Conservation (phyloP, 2,113 vertebrate species). For the Alaudala cheleensis region DNA sequence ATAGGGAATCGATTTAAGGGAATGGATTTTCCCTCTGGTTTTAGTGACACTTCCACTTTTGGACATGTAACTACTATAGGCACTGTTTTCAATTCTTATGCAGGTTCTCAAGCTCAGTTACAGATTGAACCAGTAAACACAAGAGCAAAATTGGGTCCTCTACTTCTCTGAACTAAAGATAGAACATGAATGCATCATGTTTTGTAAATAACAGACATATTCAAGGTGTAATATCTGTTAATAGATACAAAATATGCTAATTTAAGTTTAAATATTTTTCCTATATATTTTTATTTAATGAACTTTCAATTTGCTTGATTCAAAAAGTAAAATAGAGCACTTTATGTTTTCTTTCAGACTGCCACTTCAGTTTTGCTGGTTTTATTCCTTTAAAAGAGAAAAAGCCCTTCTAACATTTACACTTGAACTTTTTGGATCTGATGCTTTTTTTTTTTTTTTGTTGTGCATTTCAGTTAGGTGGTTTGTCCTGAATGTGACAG, state of each 20-base stretch:
- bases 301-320: neutral
- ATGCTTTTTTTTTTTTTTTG: neutral
- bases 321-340: neutral
- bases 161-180: neutral
- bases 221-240: neutral
- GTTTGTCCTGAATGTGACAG: conserved; percentile 28
- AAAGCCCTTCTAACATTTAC: neutral
- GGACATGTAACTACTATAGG: neutral
- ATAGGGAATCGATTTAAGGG: neutral
- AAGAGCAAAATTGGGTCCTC: neutral
- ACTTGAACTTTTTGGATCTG: neutral
- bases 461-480: neutral
- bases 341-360: neutral
- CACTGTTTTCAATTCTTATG: neutral
- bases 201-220: neutral
- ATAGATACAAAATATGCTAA: neutral
- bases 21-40: neutral
- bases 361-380: neutral
- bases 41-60: neutral
- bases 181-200: neutral
- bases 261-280: neutral
- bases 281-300: neutral
- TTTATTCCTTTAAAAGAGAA: neutral
- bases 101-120: neutral
- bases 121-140: neutral